Evolutionary conservation across 2,888 invertebrate species (phyloP), one percentile per base, ranked within the genome.

Genomic region (Germaria angustata): DNA sequence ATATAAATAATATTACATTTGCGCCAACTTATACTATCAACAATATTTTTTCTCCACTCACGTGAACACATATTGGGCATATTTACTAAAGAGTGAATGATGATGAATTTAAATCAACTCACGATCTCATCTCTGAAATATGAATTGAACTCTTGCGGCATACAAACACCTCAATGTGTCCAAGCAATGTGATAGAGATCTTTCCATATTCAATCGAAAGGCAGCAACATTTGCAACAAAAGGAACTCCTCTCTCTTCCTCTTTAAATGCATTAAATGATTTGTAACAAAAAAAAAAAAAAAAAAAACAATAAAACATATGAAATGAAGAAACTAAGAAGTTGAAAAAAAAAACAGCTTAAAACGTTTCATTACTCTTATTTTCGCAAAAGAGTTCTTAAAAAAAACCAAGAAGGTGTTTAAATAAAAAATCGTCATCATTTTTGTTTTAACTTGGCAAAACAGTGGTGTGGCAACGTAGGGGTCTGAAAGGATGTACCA

Each of bases 101-200:
- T n/a, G 28, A 28, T 6, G 28, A 46, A 2, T 46, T 9, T 9
- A 6, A 46, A 49, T 1, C 2, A 2, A 5, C 15, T 22, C 8
- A 49, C 63, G 8, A 20, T 22, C 17, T 5, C n/a, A n/a, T 15
- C n/a, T 22, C 11, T n/a, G n/a, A 22, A 7, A 66, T 51, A 24
- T 9, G 36, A 53, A 55, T 55, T 68, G 68, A 61, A 55, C 71
- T 44, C 61, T 61, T 72, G 46, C 68, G 68, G 63, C 28, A 22
- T 34, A 66, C 41, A 71, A 79, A 59, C 75, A 75, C 78, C 69
- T 79, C 46, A 71, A 75, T 78, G 72, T 78, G 69, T 82, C 53
- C 71, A 81, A 65, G 73, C 61, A 69, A n/a, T n/a, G 46, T 71
- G 81, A 82, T 82, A 82, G 65, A 78, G 81, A 82, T 82, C 81